phyloP scores from a whole-genome alignment of 2,113 vertebrate species.

The Rhizomys pruinosus region DNA sequence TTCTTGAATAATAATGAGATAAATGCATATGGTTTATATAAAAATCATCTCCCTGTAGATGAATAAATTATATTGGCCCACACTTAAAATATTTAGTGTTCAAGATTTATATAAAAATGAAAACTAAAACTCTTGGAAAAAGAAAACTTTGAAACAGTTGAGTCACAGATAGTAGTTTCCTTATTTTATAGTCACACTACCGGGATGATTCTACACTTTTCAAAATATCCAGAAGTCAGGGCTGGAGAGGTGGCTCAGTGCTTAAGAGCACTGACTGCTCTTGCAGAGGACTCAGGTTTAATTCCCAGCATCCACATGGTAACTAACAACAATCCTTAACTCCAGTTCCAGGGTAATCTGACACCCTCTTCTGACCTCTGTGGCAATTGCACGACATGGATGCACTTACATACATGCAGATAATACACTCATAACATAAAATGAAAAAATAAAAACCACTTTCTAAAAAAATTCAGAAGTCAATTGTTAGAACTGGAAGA shows the following conservation, averaged over 20 bases:
- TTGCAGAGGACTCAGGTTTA: too few relatives aligned
- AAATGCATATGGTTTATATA: background rate
- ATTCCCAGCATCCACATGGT: too few relatives aligned
- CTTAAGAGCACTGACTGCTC: too few relatives aligned
- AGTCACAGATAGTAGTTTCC: background rate
- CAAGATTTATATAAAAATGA: constrained; percentile 31
- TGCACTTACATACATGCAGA: too few relatives aligned
- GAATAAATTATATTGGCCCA: constrained; percentile 25
- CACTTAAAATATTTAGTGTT: constrained; percentile 20
- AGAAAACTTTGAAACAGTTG: background rate
- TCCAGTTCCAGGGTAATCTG: too few relatives aligned
- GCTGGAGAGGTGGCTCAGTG: too few relatives aligned
- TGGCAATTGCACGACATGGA: too few relatives aligned
- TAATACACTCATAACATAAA: too few relatives aligned
- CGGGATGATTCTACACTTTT: background rate
- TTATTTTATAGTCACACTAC: constrained; percentile 12
- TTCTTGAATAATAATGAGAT: constrained; percentile 40
- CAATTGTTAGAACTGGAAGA: background rate
- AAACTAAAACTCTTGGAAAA: constrained; percentile 33
- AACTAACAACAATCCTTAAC: too few relatives aligned
- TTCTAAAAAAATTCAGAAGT: too few relatives aligned
- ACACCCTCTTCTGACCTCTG: too few relatives aligned
- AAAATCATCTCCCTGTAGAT: constrained; percentile 28
- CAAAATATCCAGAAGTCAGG: background rate
- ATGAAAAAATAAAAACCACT: too few relatives aligned